Base-by-base conservation (phyloP, 2,888 invertebrate genomes). In the Eretmocerus hayati region DNA sequence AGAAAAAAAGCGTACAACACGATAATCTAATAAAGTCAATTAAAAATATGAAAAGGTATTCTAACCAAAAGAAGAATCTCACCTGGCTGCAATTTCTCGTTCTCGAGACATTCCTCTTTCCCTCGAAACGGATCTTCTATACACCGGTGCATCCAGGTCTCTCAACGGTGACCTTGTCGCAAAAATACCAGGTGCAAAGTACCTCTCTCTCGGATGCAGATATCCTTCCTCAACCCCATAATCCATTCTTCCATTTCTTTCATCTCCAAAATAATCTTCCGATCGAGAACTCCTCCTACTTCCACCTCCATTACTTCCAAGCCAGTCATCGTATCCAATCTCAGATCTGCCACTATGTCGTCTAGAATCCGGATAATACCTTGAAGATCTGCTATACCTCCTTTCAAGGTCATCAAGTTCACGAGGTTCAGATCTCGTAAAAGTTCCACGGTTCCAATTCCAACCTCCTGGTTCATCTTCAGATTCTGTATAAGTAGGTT, bases 261-360 rank as follows among this genome's bases (percentile, higher is more conserved):
- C 53, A 15, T 53, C 54, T 20, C 47, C 32, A 43, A 5, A 46
- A 39, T 22, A 56, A 52, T 46, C 36, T n/a, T 51, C 30, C 35
- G 44, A 45, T 18, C 48, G 41, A 4, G 47, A 48, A 4, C 46
- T 5, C 40, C 55, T 21, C 41, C 54, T 43, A 19, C 48, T 36
- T 26, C 19, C 22, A 21, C 44, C 39, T 49, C 51, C 18, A 15
- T 13, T 5, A n/a, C n/a, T n/a, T 6, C 23, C 33, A 6, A 47
- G 51, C 43, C 56, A 56, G 15, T 56, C 56, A 19, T 61, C 59
- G 36, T 57, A 58, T 1, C 46, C 54, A n/a, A n/a, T n/a, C 22
- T 60, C 57, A 2, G 53, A 55, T 33, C 57, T 56, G 8, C 51
- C 47, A 2, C 41, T 42, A 16, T 50, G 9, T 5, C 9, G 33